Percentiles rank a stretch among this genome's conserved stretches.
These are phyloP conservation scores for Tipula lateralis DNA, from an alignment of 2,888 invertebrate genomes.

Conservation along the genomic window DNA sequence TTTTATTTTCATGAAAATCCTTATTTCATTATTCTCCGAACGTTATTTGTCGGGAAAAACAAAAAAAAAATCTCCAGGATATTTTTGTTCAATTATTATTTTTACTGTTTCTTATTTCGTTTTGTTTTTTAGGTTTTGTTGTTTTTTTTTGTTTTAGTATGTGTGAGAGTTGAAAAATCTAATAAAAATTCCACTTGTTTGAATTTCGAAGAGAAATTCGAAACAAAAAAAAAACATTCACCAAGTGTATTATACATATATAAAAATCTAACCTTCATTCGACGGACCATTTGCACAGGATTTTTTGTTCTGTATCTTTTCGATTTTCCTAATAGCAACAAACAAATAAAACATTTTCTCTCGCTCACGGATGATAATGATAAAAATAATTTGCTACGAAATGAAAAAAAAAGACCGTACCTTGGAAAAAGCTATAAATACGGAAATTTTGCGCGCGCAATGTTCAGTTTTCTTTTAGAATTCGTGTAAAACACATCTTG, in stretches of 20 bases:
- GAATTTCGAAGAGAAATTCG: neutral
- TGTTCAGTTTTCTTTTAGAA: slow-evolving; percentile 27
- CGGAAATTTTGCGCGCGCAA: slow-evolving; percentile 24
- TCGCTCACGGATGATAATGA: neutral
- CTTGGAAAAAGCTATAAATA: neutral
- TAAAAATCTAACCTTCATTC: slow-evolving; percentile 3
- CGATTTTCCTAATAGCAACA: neutral
- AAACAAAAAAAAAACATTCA: neutral
- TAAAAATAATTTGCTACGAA: neutral
- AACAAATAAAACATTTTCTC: neutral
- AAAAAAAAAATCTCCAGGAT: neutral
- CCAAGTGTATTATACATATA: neutral
- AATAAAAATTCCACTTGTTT: slow-evolving; percentile 24
- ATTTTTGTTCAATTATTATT: neutral
- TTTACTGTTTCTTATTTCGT: neutral
- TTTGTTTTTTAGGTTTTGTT: too few species aligned
- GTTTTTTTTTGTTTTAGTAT: neutral
- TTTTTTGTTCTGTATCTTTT: slow-evolving; percentile 16
- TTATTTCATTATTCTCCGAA: neutral
- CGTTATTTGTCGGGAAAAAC: neutral
- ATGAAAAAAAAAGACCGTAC: neutral
- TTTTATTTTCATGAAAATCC: neutral
- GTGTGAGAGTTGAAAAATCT: slow-evolving; percentile 11
- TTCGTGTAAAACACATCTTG: neutral
- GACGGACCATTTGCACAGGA: neutral